Conservation (phyloP, 2,888 invertebrate species). For the Leptinotarsa juncta region DNA sequence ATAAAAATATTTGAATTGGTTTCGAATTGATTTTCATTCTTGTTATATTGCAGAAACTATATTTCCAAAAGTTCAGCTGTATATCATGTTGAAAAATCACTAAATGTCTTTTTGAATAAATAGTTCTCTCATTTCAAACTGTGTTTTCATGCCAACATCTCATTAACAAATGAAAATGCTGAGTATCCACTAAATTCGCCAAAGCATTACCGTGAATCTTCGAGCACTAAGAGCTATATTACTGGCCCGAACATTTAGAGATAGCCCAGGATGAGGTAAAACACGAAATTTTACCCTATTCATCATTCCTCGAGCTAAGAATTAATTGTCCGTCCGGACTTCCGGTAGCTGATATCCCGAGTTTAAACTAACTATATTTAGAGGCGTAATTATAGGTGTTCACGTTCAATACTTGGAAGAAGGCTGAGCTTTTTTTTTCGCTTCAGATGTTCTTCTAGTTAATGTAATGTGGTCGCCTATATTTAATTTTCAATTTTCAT, state of each 20-base stretch:
- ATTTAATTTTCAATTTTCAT: no score
- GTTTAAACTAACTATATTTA: constrained; percentile 1
- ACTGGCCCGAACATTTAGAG: constrained; percentile 26
- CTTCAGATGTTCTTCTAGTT: background rate
- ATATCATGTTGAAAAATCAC: background rate
- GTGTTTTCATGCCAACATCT: constrained; percentile 26
- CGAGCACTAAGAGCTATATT: constrained; percentile 23
- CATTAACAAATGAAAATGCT: constrained; percentile 25
- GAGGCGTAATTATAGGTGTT: background rate
- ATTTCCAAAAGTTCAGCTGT: background rate
- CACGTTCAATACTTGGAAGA: background rate
- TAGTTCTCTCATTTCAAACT: background rate
- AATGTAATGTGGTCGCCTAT: background rate
- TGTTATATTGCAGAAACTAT: no score
- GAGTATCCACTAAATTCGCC: constrained; percentile 25
- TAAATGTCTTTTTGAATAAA: background rate
- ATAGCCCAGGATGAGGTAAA: constrained; percentile 24
- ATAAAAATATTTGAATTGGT: no score
- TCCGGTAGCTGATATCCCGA: constrained; percentile 50
- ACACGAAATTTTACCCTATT: constrained; percentile 24
- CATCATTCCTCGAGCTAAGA: constrained; percentile 27
- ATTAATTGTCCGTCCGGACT: constrained; percentile 34
- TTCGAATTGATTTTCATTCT: no score
- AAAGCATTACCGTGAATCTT: constrained; percentile 24
- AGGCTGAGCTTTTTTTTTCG: background rate